These are phyloP conservation scores for Stomatorhinus ivindoensis DNA, from an alignment of 2,113 vertebrate genomes.

Conservation along the genomic window DNA sequence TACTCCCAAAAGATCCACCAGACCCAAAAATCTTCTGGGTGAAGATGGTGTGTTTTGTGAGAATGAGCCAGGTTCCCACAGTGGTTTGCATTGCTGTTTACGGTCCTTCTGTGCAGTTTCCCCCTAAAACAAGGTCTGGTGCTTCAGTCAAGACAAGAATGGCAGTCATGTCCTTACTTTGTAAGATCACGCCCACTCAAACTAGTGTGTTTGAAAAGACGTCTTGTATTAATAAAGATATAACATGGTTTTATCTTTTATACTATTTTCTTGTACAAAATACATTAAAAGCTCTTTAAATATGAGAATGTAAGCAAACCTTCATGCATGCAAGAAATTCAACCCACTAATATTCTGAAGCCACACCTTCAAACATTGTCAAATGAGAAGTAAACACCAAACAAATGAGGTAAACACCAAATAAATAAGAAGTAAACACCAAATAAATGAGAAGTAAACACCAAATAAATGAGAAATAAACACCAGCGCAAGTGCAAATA, in stretches of 20 bases:
- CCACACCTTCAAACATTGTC: background rate
- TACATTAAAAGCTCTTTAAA: background rate
- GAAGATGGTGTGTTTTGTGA: background rate
- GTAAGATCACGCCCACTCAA: background rate
- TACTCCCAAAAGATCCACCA: background rate
- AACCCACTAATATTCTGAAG: background rate
- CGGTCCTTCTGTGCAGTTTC: background rate
- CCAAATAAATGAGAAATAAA: too few species aligned
- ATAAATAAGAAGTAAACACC: too few species aligned
- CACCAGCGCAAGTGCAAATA: too few species aligned
- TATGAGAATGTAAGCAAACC: background rate
- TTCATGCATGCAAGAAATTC: background rate
- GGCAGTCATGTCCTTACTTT: background rate
- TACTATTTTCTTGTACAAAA: background rate
- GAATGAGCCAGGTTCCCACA: background rate
- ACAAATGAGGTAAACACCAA: too few species aligned
- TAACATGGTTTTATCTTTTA: background rate
- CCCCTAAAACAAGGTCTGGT: background rate
- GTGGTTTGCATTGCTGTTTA: background rate
- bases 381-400: background rate
- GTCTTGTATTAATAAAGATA: background rate
- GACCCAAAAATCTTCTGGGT: too few species aligned
- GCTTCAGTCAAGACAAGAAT: background rate
- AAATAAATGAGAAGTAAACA: too few species aligned
- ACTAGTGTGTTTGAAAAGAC: background rate